A percentile compares a stretch with the other conserved stretches of the same genome.
Evolutionary conservation across 2,888 invertebrate genomes (phyloP).

Genomic region (Spatulosminthurus flaviceps): DNA sequence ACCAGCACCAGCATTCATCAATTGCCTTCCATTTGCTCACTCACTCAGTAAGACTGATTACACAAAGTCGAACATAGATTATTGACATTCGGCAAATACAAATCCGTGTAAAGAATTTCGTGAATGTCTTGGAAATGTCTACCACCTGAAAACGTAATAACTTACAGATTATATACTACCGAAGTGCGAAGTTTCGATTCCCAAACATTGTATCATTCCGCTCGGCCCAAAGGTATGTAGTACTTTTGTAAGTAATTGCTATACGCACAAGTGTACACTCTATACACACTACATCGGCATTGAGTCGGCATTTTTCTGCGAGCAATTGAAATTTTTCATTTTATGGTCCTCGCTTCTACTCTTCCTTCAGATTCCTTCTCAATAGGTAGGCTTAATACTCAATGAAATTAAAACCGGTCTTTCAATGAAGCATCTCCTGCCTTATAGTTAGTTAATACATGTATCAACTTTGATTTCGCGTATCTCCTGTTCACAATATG

Average conservation of each 20-base stretch:
- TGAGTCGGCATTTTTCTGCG: constrained; percentile 18
- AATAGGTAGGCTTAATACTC: not conserved
- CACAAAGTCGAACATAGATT: not conserved
- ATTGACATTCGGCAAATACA: constrained; percentile 7
- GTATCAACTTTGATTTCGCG: not conserved
- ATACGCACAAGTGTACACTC: constrained; percentile 2
- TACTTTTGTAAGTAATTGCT: not conserved
- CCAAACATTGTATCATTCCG: not conserved
- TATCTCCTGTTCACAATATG: not conserved
- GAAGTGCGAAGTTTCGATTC: not conserved
- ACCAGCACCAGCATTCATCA: not conserved
- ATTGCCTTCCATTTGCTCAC: not conserved
- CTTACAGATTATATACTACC: not conserved
- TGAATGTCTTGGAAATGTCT: not conserved
- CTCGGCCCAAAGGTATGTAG: not conserved
- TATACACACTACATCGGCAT: too few species aligned
- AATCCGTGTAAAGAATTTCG: constrained; percentile 8
- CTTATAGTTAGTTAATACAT: not conserved
- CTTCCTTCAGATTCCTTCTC: not conserved
- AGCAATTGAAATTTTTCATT: constrained; percentile 13
- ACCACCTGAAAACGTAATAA: constrained; percentile 8
- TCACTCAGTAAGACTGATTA: not conserved
- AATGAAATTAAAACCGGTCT: constrained; percentile 42
- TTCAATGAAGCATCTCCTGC: not conserved
- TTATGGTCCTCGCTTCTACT: constrained; percentile 8